Percentiles rank a stretch among this genome's conserved stretches.
phyloP scores from a whole-genome alignment of 2,797 vertebrate genomes.

The Pantherophis vulpinus region DNA sequence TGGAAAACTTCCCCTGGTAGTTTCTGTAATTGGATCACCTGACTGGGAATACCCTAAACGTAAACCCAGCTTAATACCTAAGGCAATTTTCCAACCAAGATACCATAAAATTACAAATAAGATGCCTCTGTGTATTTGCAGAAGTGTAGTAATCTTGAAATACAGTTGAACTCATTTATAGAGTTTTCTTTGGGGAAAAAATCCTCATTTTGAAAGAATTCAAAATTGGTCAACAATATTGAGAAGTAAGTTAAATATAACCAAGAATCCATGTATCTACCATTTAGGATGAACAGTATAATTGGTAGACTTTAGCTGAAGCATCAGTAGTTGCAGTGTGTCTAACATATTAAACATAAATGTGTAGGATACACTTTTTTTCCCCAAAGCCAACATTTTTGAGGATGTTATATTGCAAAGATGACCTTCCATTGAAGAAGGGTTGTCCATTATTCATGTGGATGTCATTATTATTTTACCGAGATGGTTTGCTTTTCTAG shows the following conservation, averaged over 20 bases:
- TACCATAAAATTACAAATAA: neutral
- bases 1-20: neutral
- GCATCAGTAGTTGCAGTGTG: neutral
- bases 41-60: slow-evolving; percentile 1
- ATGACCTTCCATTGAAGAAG: neutral
- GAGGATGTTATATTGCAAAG: neutral
- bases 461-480: neutral
- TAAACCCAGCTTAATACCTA: neutral
- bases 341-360: neutral
- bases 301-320: neutral
- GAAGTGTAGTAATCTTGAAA: neutral
- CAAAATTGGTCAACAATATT: neutral
- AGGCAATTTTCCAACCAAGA: neutral
- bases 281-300: neutral
- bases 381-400: neutral
- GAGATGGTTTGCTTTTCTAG: neutral
- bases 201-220: neutral
- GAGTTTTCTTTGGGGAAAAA: neutral
- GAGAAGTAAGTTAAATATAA: neutral
- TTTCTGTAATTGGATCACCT: slow-evolving; percentile 4
- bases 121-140: neutral
- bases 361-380: neutral
- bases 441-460: neutral
- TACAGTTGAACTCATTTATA: neutral
- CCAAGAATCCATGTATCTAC: neutral